A percentile compares a stretch with the other conserved stretches of the same genome.
These are phyloP conservation scores for Mirza zaza DNA, from an alignment of 2,113 vertebrate genomes.

Conservation along the genomic window DNA sequence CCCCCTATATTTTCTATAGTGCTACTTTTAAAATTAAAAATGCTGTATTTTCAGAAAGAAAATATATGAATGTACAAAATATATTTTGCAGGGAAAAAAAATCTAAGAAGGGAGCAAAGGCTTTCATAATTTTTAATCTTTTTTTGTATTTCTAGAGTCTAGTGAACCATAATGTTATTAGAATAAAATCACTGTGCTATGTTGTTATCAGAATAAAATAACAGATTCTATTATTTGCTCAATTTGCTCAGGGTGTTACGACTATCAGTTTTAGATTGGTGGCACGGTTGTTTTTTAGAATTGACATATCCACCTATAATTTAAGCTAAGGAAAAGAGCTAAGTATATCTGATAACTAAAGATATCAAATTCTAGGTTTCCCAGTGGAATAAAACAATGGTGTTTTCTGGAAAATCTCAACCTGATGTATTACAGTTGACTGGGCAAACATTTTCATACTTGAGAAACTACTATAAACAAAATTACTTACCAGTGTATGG, in stretches of 20 bases:
- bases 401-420: constrained; percentile 15
- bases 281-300: background rate
- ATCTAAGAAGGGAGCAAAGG: background rate
- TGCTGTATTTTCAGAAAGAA: background rate
- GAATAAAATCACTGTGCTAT: background rate
- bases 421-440: background rate
- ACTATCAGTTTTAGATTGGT: background rate
- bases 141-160: background rate
- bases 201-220: background rate
- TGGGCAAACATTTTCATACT: background rate
- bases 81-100: background rate
- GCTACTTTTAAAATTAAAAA: background rate
- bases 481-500: background rate
- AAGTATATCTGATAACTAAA: background rate
- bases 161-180: background rate
- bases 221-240: background rate
- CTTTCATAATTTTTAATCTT: background rate
- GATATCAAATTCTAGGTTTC: background rate
- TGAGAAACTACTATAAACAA: background rate
- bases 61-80: background rate
- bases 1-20: background rate
- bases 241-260: background rate
- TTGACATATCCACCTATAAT: background rate
- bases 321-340: background rate
- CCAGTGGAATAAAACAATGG: background rate